Evolutionary conservation across 2,888 invertebrate genomes (phyloP).

Genomic region (Spodoptera picta): DNA sequence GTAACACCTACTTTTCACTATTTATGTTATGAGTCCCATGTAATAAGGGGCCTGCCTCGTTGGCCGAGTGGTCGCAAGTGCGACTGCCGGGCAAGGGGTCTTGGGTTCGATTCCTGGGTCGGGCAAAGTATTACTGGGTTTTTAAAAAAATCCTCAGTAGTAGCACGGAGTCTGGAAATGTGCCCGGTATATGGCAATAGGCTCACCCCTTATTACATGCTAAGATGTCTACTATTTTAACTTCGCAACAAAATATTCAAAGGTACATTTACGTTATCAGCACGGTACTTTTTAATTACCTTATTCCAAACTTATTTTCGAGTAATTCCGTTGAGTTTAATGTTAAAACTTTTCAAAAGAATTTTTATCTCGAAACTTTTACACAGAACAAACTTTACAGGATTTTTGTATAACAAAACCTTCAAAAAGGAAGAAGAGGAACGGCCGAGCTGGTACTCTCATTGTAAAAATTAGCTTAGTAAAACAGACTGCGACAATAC

Average conservation of each 20-base stretch:
- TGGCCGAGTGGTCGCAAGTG: too few species aligned
- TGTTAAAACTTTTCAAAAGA: conserved; percentile 53
- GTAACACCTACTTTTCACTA: too few species aligned
- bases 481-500: conserved; percentile 46
- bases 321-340: conserved; percentile 43
- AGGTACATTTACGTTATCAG: conserved; percentile 27
- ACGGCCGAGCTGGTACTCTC: conserved; percentile 30
- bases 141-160: too few species aligned
- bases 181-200: too few species aligned
- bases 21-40: too few species aligned
- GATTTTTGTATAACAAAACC: conserved; percentile 55
- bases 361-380: conserved; percentile 55
- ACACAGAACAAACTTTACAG: conserved; percentile 42
- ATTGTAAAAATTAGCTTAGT: conserved; percentile 41
- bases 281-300: conserved; percentile 45
- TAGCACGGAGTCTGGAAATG: too few species aligned
- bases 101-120: too few species aligned
- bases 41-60: too few species aligned
- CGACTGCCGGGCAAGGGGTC: too few species aligned
- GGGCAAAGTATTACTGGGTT: too few species aligned
- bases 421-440: conserved; percentile 28
- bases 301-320: conserved; percentile 44
- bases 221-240: too few species aligned
- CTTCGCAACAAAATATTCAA: neutral
- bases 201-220: too few species aligned